These are phyloP conservation scores for Coremacera marginata DNA, from an alignment of 2,888 invertebrate genomes.

Conservation along the genomic window DNA sequence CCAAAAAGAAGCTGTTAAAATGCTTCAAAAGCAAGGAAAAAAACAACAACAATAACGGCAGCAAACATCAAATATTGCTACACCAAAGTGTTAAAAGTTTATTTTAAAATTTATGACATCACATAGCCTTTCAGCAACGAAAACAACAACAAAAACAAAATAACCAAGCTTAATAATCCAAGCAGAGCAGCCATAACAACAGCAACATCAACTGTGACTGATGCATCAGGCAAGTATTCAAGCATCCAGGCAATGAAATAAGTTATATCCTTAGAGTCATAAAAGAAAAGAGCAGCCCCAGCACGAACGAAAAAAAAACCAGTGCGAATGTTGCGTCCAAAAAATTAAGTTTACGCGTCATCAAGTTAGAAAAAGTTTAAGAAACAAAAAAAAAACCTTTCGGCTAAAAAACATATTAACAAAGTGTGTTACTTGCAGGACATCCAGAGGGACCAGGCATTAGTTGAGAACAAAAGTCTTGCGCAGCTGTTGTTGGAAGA, in stretches of 20 bases:
- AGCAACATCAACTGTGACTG: not conserved
- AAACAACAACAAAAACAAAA: constrained; percentile 2
- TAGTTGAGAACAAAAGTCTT: not conserved
- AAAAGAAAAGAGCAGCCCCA: not conserved
- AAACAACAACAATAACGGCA: not conserved
- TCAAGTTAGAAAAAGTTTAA: constrained; percentile 21
- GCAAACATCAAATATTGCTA: constrained; percentile 4
- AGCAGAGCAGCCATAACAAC: not conserved
- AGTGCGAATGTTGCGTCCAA: constrained; percentile 1
- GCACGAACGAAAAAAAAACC: not conserved
- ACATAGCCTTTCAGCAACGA: not conserved
- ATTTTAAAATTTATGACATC: constrained; percentile 36
- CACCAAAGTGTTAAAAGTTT: constrained; percentile 31
- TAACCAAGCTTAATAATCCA: not conserved
- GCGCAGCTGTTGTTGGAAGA: too few species aligned
- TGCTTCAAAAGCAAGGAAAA: not conserved
- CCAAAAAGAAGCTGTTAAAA: not conserved
- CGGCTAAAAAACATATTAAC: constrained; percentile 39
- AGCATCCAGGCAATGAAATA: not conserved
- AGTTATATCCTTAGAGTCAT: constrained; percentile 13
- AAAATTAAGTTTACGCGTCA: constrained; percentile 41
- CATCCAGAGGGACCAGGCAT: not conserved
- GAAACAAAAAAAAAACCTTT: constrained; percentile 7
- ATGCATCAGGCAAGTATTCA: not conserved
- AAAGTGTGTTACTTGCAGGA: constrained; percentile 30